A percentile compares a stretch with the other conserved stretches of the same genome.
phyloP scores from a whole-genome alignment of 2,797 vertebrate species.

The Pangasius sanitwongsei region DNA sequence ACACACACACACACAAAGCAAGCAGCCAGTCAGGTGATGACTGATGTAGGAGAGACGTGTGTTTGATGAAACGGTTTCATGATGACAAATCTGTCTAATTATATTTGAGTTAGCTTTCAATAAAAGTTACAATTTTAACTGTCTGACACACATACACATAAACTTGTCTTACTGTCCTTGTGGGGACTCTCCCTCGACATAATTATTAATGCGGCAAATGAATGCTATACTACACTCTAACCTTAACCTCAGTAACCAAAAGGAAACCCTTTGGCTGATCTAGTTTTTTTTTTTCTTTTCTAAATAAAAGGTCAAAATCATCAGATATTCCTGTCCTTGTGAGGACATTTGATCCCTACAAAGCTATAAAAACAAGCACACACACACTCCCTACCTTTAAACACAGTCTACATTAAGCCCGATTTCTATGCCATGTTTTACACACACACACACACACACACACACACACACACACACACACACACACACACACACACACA shows the following conservation, averaged over 20 bases:
- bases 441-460: too few species aligned
- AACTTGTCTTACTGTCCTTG: not conserved
- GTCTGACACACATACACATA: not conserved
- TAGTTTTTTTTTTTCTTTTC: too few species aligned
- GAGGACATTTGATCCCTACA: not conserved
- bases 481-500: not conserved
- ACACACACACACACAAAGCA: slow-evolving; percentile 15
- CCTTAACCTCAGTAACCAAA: too few species aligned
- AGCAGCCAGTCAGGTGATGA: not conserved
- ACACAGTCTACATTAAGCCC: not conserved
- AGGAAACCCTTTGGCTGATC: too few species aligned
- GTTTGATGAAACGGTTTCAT: not conserved
- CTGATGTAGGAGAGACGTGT: not conserved
- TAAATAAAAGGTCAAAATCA: too few species aligned
- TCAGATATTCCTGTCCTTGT: too few species aligned
- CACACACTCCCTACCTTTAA: not conserved
- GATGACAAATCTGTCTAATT: slow-evolving; percentile 20
- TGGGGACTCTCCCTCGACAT: not conserved
- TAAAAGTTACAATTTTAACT: not conserved
- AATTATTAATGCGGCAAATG: not conserved
- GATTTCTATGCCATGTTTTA: not conserved
- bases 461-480: too few species aligned
- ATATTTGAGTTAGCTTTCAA: slow-evolving; percentile 5
- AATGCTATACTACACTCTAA: not conserved
- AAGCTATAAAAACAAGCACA: not conserved